Conservation (phyloP, 2,888 invertebrate species). For the Agonum fuliginosum region DNA sequence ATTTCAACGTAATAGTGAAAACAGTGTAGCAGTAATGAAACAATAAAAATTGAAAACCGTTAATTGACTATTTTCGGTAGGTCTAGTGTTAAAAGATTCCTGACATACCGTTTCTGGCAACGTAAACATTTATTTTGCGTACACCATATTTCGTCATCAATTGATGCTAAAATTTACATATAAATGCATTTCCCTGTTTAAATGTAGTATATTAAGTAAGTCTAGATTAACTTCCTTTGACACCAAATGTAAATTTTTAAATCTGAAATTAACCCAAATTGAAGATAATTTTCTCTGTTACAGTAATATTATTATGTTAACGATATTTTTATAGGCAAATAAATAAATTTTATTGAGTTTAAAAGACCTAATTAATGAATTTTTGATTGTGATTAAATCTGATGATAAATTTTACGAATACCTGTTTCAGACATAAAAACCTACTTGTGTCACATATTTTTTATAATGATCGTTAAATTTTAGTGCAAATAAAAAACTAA, state of each 20-base stretch:
- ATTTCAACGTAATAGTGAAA: no score
- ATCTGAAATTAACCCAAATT: constrained; percentile 2
- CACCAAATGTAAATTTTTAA: background rate
- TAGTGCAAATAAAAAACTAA: no score
- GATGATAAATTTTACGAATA: background rate
- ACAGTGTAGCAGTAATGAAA: no score
- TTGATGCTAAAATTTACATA: no score
- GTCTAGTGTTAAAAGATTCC: no score
- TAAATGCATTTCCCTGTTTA: no score
- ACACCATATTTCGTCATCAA: no score
- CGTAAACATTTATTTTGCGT: no score
- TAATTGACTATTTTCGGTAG: no score
- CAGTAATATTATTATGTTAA: background rate
- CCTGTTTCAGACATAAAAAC: background rate
- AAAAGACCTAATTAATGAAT: background rate
- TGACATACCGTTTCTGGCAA: no score
- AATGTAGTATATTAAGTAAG: background rate
- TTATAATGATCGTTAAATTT: background rate
- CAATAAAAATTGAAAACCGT: no score
- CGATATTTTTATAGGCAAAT: constrained; percentile 7
- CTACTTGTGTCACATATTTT: constrained; percentile 1
- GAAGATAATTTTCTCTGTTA: background rate
- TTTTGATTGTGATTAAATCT: background rate
- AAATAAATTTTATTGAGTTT: background rate
- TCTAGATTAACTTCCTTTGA: background rate